Evolutionary conservation across 2,797 vertebrate species (phyloP), one percentile per base, ranked within the genome.

Genomic region (Gadopsis marmoratus): DNA sequence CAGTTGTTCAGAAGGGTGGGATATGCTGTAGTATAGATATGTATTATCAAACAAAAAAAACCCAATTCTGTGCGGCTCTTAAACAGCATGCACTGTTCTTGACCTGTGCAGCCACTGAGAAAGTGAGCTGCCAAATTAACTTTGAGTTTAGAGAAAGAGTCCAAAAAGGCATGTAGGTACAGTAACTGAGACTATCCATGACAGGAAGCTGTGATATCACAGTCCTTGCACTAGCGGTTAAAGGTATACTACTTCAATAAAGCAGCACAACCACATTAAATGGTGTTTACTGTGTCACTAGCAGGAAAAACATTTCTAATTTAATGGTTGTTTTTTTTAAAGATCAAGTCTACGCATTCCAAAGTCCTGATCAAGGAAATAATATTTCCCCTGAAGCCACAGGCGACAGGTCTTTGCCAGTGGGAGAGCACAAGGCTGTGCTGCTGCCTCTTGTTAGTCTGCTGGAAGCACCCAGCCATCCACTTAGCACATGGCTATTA

Each of bases 401-500:
- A 76, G 47, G 67, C 5, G 45, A 58, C 67, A 60, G 59, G 41
- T 63, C 59, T 86, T 68, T 78, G 79, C 51, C 53, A 37, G 29
- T 14, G 26, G 55, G 66, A 79, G 43, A 80, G 68, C 72, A 53
- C 53, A 35, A 56, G 53, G 72, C 81, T 59, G 39, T 72, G 75
- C 48, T 71, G 59, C 68, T 78, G 69, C 79, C 71, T 79, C 61
- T 69, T 83, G 64, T 88, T 82, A 75, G 70, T 51, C 10, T 1
- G 43, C 77, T 82, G 68, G 56, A 82, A 63, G 76, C 47, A 67
- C 19, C 71, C 61, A 74, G 74, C 29, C 47, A 37, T 78, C 79
- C 76, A 86, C 74, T 84, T 76, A 84, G 63, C 77, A 79, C 76
- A 82, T 33, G n/a, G 53, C 56, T 75, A 73, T 82, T 83, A 68